These are phyloP conservation scores for Sylvilagus bachmani DNA, from an alignment of 2,113 vertebrate genomes.

Conservation along the genomic window DNA sequence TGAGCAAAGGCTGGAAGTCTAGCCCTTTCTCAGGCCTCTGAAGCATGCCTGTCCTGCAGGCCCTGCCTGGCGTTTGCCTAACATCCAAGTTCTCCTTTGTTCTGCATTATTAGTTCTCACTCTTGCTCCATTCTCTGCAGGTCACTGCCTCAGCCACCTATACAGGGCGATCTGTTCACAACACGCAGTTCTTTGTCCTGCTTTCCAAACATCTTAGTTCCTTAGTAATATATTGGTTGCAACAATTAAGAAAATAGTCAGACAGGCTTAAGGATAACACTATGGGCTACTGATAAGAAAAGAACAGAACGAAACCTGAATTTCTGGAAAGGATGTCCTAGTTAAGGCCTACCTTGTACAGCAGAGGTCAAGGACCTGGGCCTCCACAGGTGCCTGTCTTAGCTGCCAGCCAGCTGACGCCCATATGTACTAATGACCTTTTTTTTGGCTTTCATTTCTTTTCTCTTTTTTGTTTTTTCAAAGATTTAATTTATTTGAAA, in stretches of 20 bases:
- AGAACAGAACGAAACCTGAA: not conserved
- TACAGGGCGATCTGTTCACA: not conserved
- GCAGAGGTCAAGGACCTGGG: not conserved
- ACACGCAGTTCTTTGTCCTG: not conserved
- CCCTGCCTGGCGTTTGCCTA: not conserved
- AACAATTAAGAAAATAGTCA: constrained; percentile 1
- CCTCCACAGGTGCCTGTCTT: not conserved
- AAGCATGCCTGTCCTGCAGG: not conserved
- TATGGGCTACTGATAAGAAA: not conserved
- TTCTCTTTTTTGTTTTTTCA: no score
- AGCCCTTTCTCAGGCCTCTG: not conserved
- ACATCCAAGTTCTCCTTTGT: not conserved
- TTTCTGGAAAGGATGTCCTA: not conserved
- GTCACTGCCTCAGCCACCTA: not conserved
- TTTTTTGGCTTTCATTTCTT: not conserved
- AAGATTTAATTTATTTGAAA: no score
- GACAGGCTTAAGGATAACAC: not conserved
- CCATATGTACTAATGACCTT: not conserved
- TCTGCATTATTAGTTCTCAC: not conserved
- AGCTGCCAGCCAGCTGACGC: not conserved
- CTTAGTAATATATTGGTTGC: not conserved
- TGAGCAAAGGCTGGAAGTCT: not conserved
- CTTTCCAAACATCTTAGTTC: not conserved
- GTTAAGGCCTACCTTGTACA: not conserved
- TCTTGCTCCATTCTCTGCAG: not conserved